Evolutionary conservation across 2,888 invertebrate genomes (phyloP).

Genomic region (Brenthis daphne): DNA sequence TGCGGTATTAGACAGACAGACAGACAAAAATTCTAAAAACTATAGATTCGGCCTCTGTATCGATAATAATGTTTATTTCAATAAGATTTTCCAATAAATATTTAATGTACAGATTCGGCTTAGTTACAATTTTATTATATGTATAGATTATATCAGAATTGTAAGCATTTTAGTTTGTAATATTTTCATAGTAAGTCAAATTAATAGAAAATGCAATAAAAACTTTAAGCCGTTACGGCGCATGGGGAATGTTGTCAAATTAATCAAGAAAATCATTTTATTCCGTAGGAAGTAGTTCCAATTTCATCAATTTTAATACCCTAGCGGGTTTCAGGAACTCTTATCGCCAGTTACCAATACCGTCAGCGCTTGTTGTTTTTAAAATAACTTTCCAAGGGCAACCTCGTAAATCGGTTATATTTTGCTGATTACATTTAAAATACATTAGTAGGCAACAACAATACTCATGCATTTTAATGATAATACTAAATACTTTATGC

Average conservation of each 20-base stretch:
- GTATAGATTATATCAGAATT: too few species aligned
- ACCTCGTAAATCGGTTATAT: slow-evolving; percentile 15
- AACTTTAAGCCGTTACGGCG: slow-evolving; percentile 5
- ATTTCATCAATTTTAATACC: slow-evolving; percentile 29
- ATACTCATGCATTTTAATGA: too few species aligned
- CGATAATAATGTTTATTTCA: too few species aligned
- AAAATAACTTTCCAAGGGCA: slow-evolving; percentile 24
- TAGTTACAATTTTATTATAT: too few species aligned
- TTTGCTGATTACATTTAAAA: slow-evolving; percentile 1
- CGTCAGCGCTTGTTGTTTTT: slow-evolving; percentile 13
- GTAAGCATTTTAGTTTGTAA: not conserved
- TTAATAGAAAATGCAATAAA: slow-evolving; percentile 4
- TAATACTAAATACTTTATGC: too few species aligned
- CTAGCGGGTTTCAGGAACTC: slow-evolving; percentile 21
- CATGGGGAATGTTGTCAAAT: slow-evolving; percentile 20
- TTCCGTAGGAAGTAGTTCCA: slow-evolving; percentile 23
- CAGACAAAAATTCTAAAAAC: too few species aligned
- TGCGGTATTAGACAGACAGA: too few species aligned
- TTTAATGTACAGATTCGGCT: too few species aligned
- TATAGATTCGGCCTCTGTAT: too few species aligned
- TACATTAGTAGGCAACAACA: not conserved
- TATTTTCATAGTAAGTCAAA: not conserved
- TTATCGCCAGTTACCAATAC: slow-evolving; percentile 19
- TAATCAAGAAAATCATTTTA: slow-evolving; percentile 25
- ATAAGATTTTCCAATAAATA: too few species aligned